Conservation (phyloP, 1,140 invertebrate genomes). For the Dendroctonus valens region DNA sequence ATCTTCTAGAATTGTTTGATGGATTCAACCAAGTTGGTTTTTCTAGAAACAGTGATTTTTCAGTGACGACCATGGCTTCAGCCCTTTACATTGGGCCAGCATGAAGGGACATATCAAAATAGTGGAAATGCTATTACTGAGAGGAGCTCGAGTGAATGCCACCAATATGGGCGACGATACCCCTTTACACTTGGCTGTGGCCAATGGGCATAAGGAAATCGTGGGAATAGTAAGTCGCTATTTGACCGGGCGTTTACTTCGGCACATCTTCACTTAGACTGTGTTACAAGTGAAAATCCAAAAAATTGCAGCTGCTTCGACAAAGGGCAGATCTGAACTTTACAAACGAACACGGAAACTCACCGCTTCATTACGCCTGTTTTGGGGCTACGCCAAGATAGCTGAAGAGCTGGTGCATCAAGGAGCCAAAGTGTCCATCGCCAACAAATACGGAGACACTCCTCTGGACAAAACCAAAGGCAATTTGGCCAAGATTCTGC, state of each 20-base stretch:
- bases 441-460: slow-evolving; percentile 96
- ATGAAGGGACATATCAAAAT: slow-evolving; percentile 95
- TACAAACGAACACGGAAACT: slow-evolving; percentile 98
- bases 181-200: slow-evolving; percentile 91
- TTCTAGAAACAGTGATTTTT: slow-evolving; percentile 37
- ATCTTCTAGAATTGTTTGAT: too few species aligned
- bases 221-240: slow-evolving; percentile 69
- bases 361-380: slow-evolving; percentile 97
- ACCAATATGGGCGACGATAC: slow-evolving; percentile 99
- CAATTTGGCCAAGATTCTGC: slow-evolving; percentile 70
- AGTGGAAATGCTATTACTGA: slow-evolving; percentile 88
- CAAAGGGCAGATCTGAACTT: slow-evolving; percentile 96
- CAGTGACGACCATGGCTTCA: slow-evolving; percentile 99
- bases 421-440: slow-evolving; percentile 87
- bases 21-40: too few species aligned
- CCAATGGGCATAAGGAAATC: slow-evolving; percentile 94
- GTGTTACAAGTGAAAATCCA: slow-evolving; percentile 12
- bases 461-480: slow-evolving; percentile 94
- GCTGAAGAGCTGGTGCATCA: slow-evolving; percentile 91
- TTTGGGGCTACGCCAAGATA: slow-evolving; percentile 95
- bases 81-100: slow-evolving; percentile 96
- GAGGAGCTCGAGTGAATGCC: slow-evolving; percentile 93
- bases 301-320: slow-evolving; percentile 74
- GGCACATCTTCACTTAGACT: neutral
- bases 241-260: neutral